phyloP scores from a whole-genome alignment of 30 jellyfish, hydroid and myxozoan species.

The Phacellophora camtschatica region DNA sequence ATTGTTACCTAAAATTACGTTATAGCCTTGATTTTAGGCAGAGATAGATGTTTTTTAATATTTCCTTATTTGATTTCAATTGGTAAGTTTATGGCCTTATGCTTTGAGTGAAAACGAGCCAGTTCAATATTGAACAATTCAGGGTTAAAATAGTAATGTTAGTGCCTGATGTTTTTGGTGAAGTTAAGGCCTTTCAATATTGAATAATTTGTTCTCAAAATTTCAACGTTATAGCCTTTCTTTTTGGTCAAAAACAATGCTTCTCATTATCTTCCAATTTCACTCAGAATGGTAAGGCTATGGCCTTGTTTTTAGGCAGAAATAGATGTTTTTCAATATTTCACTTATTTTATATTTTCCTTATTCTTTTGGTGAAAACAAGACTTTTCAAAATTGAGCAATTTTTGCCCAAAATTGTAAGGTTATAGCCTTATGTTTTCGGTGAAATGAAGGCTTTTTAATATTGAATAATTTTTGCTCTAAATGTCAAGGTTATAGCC shows the following conservation, averaged over 20 bases:
- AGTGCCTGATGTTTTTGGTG: too few species aligned
- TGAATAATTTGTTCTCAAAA: background rate
- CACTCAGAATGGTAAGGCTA: background rate
- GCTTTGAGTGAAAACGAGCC: background rate
- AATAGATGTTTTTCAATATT: background rate
- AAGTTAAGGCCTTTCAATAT: too few species aligned
- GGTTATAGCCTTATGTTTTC: too few species aligned
- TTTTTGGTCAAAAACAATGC: background rate
- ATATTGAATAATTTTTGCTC: background rate
- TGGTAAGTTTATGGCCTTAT: background rate
- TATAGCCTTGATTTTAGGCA: background rate
- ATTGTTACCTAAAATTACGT: too few species aligned
- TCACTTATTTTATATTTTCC: background rate
- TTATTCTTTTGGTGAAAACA: background rate
- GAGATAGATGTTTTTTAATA: background rate
- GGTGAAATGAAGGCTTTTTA: background rate
- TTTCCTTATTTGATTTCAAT: background rate
- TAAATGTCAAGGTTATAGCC: background rate
- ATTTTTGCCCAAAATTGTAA: background rate
- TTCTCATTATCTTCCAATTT: background rate
- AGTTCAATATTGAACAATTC: background rate
- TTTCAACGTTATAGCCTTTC: background rate
- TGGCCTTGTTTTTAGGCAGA: background rate
- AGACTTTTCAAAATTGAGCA: background rate
- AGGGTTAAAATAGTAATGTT: background rate